These are phyloP conservation scores for Hydrotaea cyrtoneurina DNA, from an alignment of 2,888 invertebrate species.

Conservation along the genomic window DNA sequence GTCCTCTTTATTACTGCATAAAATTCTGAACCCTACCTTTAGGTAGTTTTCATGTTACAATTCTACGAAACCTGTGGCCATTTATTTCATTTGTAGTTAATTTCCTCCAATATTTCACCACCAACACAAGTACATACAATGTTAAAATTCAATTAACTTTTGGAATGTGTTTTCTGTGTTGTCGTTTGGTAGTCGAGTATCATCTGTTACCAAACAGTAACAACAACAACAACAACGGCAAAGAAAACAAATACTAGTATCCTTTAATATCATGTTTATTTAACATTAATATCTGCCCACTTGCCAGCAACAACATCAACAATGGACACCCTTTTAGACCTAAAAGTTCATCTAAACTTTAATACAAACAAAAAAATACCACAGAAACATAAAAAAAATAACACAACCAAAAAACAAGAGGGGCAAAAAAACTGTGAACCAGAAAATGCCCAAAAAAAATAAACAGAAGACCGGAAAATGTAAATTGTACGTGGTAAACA, in stretches of 20 bases:
- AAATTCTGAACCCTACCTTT: background rate
- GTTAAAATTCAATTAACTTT: background rate
- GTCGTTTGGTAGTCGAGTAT: background rate
- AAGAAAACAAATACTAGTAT: background rate
- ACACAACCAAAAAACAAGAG: constrained; percentile 33
- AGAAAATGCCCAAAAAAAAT: constrained; percentile 25
- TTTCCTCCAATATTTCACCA: background rate
- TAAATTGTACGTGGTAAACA: constrained; percentile 63
- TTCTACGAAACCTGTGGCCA: no score
- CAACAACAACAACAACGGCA: no score
- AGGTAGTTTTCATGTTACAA: no score
- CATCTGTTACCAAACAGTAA: no score
- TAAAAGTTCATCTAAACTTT: constrained; percentile 1
- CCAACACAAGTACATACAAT: background rate
- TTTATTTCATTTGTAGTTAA: background rate
- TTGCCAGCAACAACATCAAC: constrained; percentile 5
- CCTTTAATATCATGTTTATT: constrained; percentile 50
- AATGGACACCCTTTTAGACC: constrained; percentile 25
- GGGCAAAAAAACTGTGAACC: background rate
- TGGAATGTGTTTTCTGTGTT: background rate
- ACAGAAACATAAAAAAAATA: constrained; percentile 42
- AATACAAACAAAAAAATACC: background rate
- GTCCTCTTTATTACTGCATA: background rate
- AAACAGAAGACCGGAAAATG: constrained; percentile 56
- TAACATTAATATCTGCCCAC: constrained; percentile 33